Evolutionary conservation across 2,888 invertebrate genomes (phyloP).

Genomic region (Drymonia ruficornis): DNA sequence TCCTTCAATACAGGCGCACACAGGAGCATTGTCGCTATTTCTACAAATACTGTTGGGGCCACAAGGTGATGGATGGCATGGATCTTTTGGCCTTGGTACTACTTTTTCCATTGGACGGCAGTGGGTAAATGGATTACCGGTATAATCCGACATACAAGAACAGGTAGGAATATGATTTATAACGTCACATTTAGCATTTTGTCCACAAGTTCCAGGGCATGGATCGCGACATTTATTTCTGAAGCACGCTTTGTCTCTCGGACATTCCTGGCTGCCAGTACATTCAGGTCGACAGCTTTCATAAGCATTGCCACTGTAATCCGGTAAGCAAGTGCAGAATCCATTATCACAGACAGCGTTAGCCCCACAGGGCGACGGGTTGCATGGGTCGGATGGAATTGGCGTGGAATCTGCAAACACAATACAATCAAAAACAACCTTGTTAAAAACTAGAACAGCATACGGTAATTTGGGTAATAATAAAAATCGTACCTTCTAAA

Average conservation of each 20-base stretch:
- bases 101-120: slow-evolving; percentile 68
- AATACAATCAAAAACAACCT: slow-evolving; percentile 2
- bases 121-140: slow-evolving; percentile 89
- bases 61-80: slow-evolving; percentile 91
- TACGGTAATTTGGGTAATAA: not conserved
- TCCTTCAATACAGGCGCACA: slow-evolving; percentile 91
- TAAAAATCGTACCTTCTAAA: slow-evolving; percentile 66
- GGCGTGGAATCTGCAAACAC: slow-evolving; percentile 66
- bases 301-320: slow-evolving; percentile 89
- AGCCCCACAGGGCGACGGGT: slow-evolving; percentile 89
- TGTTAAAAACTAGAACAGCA: not conserved
- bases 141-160: slow-evolving; percentile 87
- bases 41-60: slow-evolving; percentile 92
- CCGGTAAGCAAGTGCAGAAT: slow-evolving; percentile 87
- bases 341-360: slow-evolving; percentile 89
- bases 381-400: slow-evolving; percentile 84
- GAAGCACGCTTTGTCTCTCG: slow-evolving; percentile 88
- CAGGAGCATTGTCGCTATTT: slow-evolving; percentile 90
- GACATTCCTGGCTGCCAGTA: slow-evolving; percentile 88
- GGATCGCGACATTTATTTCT: slow-evolving; percentile 90
- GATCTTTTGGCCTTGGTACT: slow-evolving; percentile 80
- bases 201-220: slow-evolving; percentile 90
- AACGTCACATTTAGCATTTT: slow-evolving; percentile 89
- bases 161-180: slow-evolving; percentile 91
- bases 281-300: slow-evolving; percentile 90